A percentile compares a stretch with the other conserved stretches of the same genome.
phyloP scores from a whole-genome alignment of 2,888 invertebrate species.

The Calephelis perditalis region DNA sequence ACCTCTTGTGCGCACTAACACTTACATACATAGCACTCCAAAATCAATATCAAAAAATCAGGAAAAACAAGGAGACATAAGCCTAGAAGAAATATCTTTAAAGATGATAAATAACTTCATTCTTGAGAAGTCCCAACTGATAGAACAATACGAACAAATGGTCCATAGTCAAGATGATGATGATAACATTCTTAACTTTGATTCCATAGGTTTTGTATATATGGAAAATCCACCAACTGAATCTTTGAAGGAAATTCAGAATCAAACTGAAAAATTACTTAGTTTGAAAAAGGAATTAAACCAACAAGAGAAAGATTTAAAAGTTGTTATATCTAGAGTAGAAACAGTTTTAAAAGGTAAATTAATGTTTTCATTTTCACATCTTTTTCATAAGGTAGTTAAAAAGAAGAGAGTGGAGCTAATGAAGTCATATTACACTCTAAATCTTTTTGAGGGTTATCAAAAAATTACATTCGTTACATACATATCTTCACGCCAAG shows the following conservation, averaged over 20 bases:
- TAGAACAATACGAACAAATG: slow-evolving; percentile 84
- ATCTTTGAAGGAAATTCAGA: slow-evolving; percentile 81
- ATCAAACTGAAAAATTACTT: slow-evolving; percentile 80
- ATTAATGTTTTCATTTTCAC: not conserved
- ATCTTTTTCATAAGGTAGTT: not conserved
- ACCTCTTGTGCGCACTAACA: slow-evolving; percentile 70
- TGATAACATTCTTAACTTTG: slow-evolving; percentile 69
- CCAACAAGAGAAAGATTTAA: slow-evolving; percentile 80
- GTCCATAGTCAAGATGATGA: slow-evolving; percentile 76
- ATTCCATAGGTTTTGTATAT: slow-evolving; percentile 80
- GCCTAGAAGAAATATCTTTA: slow-evolving; percentile 87
- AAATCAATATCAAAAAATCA: slow-evolving; percentile 77
- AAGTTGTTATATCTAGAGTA: slow-evolving; percentile 57
- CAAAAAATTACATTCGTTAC: too few species aligned
- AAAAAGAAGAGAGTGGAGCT: too few species aligned
- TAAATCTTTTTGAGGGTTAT: too few species aligned
- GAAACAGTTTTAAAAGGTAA: slow-evolving; percentile 56
- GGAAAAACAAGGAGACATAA: slow-evolving; percentile 77
- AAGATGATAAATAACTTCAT: slow-evolving; percentile 83
- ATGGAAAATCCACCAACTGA: slow-evolving; percentile 80
- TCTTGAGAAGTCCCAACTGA: slow-evolving; percentile 82
- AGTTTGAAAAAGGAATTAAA: slow-evolving; percentile 79
- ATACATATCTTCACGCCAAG: too few species aligned
- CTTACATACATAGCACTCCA: slow-evolving; percentile 83
- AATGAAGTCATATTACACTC: too few species aligned